Percentiles rank a stretch among this genome's conserved stretches.
Evolutionary conservation across 2,113 vertebrate genomes (phyloP).

Genomic region (Aix galericulata): DNA sequence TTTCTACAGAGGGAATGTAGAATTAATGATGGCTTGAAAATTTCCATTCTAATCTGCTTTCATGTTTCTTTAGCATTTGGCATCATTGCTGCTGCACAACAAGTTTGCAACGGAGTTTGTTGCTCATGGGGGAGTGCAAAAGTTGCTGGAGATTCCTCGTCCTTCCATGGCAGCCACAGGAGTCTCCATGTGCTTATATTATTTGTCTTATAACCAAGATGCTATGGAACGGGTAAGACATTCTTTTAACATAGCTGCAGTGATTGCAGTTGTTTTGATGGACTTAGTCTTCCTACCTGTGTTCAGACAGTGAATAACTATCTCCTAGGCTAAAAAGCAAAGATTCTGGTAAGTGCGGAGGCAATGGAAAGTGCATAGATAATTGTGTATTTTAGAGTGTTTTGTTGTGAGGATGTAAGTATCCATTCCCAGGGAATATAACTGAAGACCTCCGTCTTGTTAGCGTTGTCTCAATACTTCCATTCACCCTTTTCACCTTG

Average conservation of each 20-base stretch:
- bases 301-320: not conserved
- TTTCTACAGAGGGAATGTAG: too few relatives aligned
- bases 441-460: not conserved
- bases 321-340: not conserved
- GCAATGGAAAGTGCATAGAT: not conserved
- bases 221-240: conserved; percentile 95
- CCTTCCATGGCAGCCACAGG: conserved; percentile 99
- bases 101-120: conserved; percentile 99
- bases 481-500: not conserved
- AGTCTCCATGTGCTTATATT: conserved; percentile 98
- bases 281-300: not conserved
- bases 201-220: conserved; percentile 98
- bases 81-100: conserved; percentile 97
- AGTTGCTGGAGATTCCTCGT: conserved; percentile 94
- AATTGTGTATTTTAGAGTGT: not conserved
- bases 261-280: not conserved
- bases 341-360: not conserved
- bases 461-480: not conserved
- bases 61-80: conserved; percentile 85
- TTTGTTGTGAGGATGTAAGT: not conserved
- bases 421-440: not conserved
- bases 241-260: not conserved
- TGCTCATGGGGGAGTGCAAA: conserved; percentile 96
- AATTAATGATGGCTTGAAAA: not conserved
- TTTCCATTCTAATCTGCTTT: conserved; percentile 29